Percentiles rank a stretch among this genome's conserved stretches.
Evolutionary conservation across 2,888 invertebrate species (phyloP).

Genomic region (Panorpa germanica): DNA sequence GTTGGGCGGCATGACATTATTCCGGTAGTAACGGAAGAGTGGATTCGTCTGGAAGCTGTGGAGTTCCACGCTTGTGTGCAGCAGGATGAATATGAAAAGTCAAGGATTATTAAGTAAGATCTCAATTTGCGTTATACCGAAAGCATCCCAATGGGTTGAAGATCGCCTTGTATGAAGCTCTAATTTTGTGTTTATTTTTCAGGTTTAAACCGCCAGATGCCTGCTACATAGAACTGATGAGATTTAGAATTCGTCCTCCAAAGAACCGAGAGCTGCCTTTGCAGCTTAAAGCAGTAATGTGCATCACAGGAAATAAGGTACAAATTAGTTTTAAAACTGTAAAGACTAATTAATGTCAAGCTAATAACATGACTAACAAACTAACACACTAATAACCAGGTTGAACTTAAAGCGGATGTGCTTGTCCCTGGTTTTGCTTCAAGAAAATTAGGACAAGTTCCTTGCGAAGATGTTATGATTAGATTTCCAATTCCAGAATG

Average conservation of each 20-base stretch:
- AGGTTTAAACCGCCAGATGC: slow-evolving; percentile 95
- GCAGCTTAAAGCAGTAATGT: slow-evolving; percentile 80
- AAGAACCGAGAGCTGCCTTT: slow-evolving; percentile 92
- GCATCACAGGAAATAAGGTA: slow-evolving; percentile 69
- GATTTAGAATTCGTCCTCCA: slow-evolving; percentile 89
- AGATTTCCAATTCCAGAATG: slow-evolving; percentile 96
- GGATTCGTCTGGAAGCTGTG: slow-evolving; percentile 88
- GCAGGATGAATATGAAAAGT: slow-evolving; percentile 70
- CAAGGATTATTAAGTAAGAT: slow-evolving; percentile 64
- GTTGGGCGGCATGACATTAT: slow-evolving; percentile 98
- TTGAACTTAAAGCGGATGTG: slow-evolving; percentile 88
- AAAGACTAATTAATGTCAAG: slow-evolving; percentile 4
- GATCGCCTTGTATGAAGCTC: neutral
- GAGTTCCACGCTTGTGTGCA: slow-evolving; percentile 92
- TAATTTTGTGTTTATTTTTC: slow-evolving; percentile 13
- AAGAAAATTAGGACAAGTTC: slow-evolving; percentile 85
- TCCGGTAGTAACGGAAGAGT: slow-evolving; percentile 95
- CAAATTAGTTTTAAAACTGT: slow-evolving; percentile 2
- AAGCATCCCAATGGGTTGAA: neutral
- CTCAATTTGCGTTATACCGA: slow-evolving; percentile 5
- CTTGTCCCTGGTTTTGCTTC: slow-evolving; percentile 95
- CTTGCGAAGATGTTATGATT: slow-evolving; percentile 93
- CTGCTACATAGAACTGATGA: slow-evolving; percentile 89
- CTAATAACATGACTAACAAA: slow-evolving; percentile 3
- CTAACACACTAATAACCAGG: slow-evolving; percentile 35